Evolutionary conservation across 2,113 vertebrate genomes (phyloP).

Genomic region (Xenopus borealis): DNA sequence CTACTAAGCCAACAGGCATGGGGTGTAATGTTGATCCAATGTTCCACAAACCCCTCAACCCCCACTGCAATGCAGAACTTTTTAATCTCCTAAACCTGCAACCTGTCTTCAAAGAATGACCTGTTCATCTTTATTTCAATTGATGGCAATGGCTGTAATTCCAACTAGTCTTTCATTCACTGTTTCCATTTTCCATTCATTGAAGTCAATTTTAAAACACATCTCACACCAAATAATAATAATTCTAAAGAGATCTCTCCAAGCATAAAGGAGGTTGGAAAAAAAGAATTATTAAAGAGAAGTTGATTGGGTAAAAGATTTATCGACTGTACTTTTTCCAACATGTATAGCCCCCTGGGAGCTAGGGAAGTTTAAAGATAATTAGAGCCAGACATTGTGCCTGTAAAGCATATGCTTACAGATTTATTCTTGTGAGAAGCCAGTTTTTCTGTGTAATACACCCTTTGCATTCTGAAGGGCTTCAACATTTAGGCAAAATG

Average conservation of each 20-base stretch:
- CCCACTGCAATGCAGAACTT: no score
- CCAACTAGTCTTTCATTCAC: background rate
- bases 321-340: slow-evolving; percentile 38
- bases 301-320: slow-evolving; percentile 27
- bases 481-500: slow-evolving; percentile 1
- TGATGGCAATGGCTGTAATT: no score
- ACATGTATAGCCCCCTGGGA: slow-evolving; percentile 37
- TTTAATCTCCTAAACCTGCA: no score
- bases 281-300: background rate
- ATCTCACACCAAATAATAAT: slow-evolving; percentile 16
- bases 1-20: no score
- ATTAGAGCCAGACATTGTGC: slow-evolving; percentile 37
- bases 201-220: background rate
- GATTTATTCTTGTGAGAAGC: slow-evolving; percentile 36
- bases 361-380: slow-evolving; percentile 31
- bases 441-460: slow-evolving; percentile 30
- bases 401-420: slow-evolving; percentile 33
- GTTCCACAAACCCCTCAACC: no score
- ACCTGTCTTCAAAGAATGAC: background rate
- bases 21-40: no score
- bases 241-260: background rate
- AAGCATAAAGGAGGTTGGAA: slow-evolving; percentile 3
- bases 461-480: slow-evolving; percentile 33
- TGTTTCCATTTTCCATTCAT: background rate
- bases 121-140: background rate